Conservation (phyloP, 2,113 vertebrate species). For the Semnornis frantzii region DNA sequence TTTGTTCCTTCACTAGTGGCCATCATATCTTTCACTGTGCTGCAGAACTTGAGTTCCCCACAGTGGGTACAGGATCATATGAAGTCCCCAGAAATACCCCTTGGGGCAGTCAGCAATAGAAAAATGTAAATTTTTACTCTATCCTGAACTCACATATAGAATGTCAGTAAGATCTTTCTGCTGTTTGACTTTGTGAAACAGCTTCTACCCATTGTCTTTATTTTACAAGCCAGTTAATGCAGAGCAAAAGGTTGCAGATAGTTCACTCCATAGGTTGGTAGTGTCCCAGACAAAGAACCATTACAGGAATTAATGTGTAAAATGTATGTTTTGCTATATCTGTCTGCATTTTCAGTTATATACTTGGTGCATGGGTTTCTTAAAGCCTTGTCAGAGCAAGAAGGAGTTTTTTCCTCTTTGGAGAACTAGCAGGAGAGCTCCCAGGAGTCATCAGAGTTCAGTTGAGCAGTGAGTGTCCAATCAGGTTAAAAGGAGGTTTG, state of each 20-base stretch:
- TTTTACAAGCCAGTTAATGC: neutral
- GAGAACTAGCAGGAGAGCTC: neutral
- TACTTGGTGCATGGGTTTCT: neutral
- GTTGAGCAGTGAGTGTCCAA: neutral
- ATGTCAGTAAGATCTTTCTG: neutral
- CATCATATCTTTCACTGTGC: neutral
- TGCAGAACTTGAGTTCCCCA: neutral
- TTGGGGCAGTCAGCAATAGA: neutral
- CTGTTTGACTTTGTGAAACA: neutral
- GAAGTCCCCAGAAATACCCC: neutral
- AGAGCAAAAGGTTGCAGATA: neutral
- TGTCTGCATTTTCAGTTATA: neutral
- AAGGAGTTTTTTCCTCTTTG: neutral
- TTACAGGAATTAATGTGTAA: neutral
- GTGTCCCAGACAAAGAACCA: no score
- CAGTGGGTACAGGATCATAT: neutral
- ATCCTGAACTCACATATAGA: neutral
- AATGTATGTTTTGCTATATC: constrained; percentile 1
- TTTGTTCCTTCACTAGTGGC: neutral
- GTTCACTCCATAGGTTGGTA: no score
- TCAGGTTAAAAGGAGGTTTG: neutral
- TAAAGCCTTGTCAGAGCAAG: neutral
- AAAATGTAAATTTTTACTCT: neutral
- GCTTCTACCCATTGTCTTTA: neutral
- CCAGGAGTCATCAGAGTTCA: neutral